Evolutionary conservation across 2,888 invertebrate species (phyloP).

Genomic region (Troides aeacus): DNA sequence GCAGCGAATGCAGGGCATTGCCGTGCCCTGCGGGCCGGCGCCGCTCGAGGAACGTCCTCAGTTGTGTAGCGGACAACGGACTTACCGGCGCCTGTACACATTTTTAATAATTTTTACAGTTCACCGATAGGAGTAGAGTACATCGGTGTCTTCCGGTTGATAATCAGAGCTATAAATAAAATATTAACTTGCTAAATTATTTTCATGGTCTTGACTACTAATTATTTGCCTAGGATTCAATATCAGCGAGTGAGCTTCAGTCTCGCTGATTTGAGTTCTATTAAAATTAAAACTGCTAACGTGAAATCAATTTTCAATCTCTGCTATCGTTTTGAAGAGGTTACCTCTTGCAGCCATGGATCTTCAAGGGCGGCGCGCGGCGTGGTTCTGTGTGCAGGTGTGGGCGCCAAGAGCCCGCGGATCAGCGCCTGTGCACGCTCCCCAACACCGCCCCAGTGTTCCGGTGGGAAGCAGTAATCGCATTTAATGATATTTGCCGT

Average conservation of each 20-base stretch:
- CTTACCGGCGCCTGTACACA: slow-evolving; percentile 54
- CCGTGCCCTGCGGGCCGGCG: slow-evolving; percentile 69
- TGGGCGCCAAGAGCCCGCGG: slow-evolving; percentile 81
- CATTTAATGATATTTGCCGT: slow-evolving; percentile 90
- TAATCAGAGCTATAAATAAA: not conserved
- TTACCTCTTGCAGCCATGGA: slow-evolving; percentile 68
- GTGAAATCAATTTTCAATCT: too few species aligned
- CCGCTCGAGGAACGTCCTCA: slow-evolving; percentile 71
- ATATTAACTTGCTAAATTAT: not conserved
- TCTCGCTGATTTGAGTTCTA: too few species aligned
- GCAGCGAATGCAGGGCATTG: slow-evolving; percentile 57
- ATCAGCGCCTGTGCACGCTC: slow-evolving; percentile 85
- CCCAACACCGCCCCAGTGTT: slow-evolving; percentile 85
- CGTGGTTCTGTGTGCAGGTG: slow-evolving; percentile 56
- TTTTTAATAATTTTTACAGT: slow-evolving; percentile 11
- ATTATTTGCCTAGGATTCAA: not conserved
- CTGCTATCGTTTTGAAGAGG: too few species aligned
- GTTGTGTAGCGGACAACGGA: slow-evolving; percentile 58
- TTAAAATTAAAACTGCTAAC: too few species aligned
- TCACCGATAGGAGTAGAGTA: not conserved
- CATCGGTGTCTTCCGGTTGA: not conserved
- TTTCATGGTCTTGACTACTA: not conserved
- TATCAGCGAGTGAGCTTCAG: not conserved
- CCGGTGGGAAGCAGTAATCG: slow-evolving; percentile 90
- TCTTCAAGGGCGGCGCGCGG: slow-evolving; percentile 58